phyloP scores from a whole-genome alignment of 2,888 invertebrate species.

The Scotopteryx bipunctaria region DNA sequence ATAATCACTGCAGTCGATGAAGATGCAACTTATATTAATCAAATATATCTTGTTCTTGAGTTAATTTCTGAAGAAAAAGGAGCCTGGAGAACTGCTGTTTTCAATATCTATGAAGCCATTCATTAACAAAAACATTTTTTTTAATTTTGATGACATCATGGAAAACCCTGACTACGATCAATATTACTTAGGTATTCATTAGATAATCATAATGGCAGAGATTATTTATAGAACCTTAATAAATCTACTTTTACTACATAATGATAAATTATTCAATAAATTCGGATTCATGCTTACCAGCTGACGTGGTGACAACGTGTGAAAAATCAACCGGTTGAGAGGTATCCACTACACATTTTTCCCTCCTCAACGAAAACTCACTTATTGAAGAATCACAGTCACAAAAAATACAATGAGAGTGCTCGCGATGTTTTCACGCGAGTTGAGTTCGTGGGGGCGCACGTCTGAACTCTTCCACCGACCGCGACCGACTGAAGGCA shows the following conservation, averaged over 20 bases:
- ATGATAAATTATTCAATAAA: background rate
- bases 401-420: conserved; percentile 12
- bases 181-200: too few relatives aligned
- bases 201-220: conserved; percentile 9
- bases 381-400: conserved; percentile 27
- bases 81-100: too few relatives aligned
- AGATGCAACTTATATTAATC: too few relatives aligned
- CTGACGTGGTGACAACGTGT: conserved; percentile 54
- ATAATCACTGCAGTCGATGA: too few relatives aligned
- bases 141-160: too few relatives aligned
- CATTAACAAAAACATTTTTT: too few relatives aligned
- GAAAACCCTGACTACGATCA: too few relatives aligned
- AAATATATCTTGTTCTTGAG: too few relatives aligned
- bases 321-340: conserved; percentile 55
- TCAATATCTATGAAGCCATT: too few relatives aligned
- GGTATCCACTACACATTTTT: conserved; percentile 64
- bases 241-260: background rate
- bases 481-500: conserved; percentile 9
- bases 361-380: conserved; percentile 18
- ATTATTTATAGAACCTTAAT: too few relatives aligned
- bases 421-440: conserved; percentile 15
- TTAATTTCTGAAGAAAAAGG: too few relatives aligned
- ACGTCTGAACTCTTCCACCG: background rate
- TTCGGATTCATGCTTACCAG: conserved; percentile 58
- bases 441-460: background rate